Evolutionary conservation across 2,888 invertebrate genomes (phyloP).

Genomic region (Drosophila mayaguana): DNA sequence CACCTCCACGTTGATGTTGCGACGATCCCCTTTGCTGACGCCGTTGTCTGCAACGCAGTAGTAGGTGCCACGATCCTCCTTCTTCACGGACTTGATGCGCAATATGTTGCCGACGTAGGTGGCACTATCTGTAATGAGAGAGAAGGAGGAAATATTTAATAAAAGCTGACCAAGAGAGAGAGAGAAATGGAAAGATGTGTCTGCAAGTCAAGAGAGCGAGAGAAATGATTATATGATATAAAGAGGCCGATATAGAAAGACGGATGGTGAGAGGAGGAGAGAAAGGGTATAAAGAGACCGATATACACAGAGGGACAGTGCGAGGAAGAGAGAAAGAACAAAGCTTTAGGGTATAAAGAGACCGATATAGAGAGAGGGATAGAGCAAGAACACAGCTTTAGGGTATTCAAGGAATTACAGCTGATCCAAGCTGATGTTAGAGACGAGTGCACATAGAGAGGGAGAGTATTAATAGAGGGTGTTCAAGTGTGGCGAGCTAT

Average conservation of each 20-base stretch:
- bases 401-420: background rate
- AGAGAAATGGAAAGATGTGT: background rate
- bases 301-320: background rate
- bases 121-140: constrained; percentile 82
- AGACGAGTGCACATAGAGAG: background rate
- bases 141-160: background rate
- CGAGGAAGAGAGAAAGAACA: background rate
- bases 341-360: too few species aligned
- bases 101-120: constrained; percentile 91
- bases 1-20: constrained; percentile 95
- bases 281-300: too few species aligned
- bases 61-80: constrained; percentile 96
- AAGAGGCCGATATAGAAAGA: background rate
- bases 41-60: constrained; percentile 97
- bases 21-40: constrained; percentile 92
- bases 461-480: constrained; percentile 8
- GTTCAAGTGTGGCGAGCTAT: constrained; percentile 55
- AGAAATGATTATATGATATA: background rate
- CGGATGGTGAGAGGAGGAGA: too few species aligned
- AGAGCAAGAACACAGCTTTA: background rate
- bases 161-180: constrained; percentile 28
- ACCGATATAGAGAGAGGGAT: background rate
- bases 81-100: constrained; percentile 91
- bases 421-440: background rate
- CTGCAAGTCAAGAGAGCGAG: background rate